These are phyloP conservation scores for Lithobates sylvaticus DNA, from an alignment of 2,797 vertebrate species.

Conservation along the genomic window DNA sequence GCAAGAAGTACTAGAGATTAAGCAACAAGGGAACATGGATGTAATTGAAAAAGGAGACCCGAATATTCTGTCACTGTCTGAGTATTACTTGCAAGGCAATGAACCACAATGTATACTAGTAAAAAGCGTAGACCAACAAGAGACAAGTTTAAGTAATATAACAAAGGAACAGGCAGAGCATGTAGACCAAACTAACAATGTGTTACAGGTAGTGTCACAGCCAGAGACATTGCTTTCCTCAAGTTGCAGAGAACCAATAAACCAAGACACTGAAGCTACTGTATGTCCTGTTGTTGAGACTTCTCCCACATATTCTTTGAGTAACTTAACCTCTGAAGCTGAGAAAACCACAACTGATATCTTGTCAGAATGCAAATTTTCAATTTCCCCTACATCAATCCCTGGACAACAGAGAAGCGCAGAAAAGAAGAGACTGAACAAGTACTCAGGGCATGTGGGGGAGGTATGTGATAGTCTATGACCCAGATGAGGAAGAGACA, in stretches of 20 bases:
- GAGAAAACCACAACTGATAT: slow-evolving; percentile 3
- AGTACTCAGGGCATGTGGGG: slow-evolving; percentile 66
- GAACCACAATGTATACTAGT: background rate
- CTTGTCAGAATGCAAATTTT: slow-evolving; percentile 40
- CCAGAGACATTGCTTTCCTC: background rate
- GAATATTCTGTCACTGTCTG: background rate
- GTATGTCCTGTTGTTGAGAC: slow-evolving; percentile 2
- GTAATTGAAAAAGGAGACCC: background rate
- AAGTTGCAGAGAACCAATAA: background rate
- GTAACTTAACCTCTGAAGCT: slow-evolving; percentile 14
- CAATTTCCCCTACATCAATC: slow-evolving; percentile 65
- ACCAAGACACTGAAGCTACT: background rate
- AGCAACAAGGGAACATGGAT: background rate
- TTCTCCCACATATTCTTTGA: background rate
- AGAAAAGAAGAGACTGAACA: slow-evolving; percentile 62
- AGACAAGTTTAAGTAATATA: background rate
- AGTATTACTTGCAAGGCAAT: background rate
- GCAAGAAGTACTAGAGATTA: background rate
- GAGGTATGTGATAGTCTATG: slow-evolving; percentile 48
- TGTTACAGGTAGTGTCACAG: background rate
- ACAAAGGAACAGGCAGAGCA: background rate
- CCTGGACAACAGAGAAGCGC: slow-evolving; percentile 68
- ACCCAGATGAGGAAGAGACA: slow-evolving; percentile 9
- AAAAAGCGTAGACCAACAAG: background rate
- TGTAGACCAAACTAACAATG: background rate